phyloP scores from a whole-genome alignment of 2,113 vertebrate species.

The Phodopus roborovskii region DNA sequence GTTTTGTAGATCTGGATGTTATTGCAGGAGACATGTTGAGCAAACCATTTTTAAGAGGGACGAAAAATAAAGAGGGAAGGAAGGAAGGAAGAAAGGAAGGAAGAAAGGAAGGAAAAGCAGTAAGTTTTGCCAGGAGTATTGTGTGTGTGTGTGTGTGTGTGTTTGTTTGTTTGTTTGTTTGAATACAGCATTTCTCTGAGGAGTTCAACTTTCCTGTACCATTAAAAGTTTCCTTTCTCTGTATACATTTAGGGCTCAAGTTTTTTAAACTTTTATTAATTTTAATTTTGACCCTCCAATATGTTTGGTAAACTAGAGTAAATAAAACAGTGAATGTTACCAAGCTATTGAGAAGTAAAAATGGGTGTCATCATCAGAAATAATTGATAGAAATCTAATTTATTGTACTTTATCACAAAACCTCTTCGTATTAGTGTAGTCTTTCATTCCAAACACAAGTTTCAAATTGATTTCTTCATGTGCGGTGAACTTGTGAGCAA shows the following conservation, averaged over 20 bases:
- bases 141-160: too few species aligned
- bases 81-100: neutral
- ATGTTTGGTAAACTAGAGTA: neutral
- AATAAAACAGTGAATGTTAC: neutral
- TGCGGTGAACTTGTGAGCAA: constrained; percentile 34
- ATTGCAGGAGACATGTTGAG: neutral
- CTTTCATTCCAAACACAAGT: neutral
- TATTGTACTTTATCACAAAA: neutral
- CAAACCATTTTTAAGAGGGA: too few species aligned
- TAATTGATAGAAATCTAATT: neutral
- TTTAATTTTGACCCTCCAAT: too few species aligned
- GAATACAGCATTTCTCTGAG: too few species aligned
- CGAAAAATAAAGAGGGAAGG: neutral
- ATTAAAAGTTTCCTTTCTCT: too few species aligned
- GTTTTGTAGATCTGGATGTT: neutral
- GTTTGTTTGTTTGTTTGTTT: too few species aligned
- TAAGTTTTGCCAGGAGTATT: neutral
- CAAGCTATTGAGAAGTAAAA: neutral
- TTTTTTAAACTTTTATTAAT: too few species aligned
- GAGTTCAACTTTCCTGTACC: too few species aligned
- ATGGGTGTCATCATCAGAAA: neutral
- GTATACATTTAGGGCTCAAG: too few species aligned
- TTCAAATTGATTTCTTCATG: neutral
- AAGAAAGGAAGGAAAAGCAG: neutral
- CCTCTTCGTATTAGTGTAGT: too few species aligned